Base-by-base conservation (phyloP, 2,797 vertebrate species). In the Malurus leucopterus region DNA sequence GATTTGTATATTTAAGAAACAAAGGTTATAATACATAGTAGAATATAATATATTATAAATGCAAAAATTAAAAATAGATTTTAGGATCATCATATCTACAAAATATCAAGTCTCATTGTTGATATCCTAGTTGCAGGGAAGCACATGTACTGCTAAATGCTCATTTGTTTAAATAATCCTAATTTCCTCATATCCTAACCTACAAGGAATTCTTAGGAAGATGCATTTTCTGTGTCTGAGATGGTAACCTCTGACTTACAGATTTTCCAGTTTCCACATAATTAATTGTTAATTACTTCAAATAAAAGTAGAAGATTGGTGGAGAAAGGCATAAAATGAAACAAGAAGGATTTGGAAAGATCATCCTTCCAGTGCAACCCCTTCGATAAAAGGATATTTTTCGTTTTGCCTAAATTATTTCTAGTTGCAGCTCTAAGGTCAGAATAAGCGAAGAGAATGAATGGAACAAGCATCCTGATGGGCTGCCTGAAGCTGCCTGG, bases 401-500 rank as follows among this genome's bases (percentile, higher is more conserved):
- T 92, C 70, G 87, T 96, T 96, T 95, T 86, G 88, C 95, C 96
- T 96, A 96, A 96, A 96, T 97, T 96, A 94, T 96, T 96, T 97
- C 96, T 94, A 92, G 95, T 95, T 95, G 95, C 94, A 92, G 90
- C 65, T 95, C 77, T 93, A 95, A 98, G 97, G 98, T 98, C 97
- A 96, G 92, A 94, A 95, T 95, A 92, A 97, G 97, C 93, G 93
- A 96, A 95, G 96, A 96, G 94, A 96, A 96, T 77, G 96, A 96
- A 97, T 97, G 96, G 96, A 98, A 98, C 96, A 97, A 96, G 95
- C 95, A 95, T 95, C 93, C 95, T 96, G 96, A 96, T 89, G 94
- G 96, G 96, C 96, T 75, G 97, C 97, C 97, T 84, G 95, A 93
- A 98, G 97, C 97, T 92, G 96, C 96, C 92, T 96, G 94, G 96